Percentiles rank a stretch among this genome's conserved stretches.
Evolutionary conservation across 1,140 invertebrate genomes (phyloP).

Genomic region (Pachypeltis micranthus): DNA sequence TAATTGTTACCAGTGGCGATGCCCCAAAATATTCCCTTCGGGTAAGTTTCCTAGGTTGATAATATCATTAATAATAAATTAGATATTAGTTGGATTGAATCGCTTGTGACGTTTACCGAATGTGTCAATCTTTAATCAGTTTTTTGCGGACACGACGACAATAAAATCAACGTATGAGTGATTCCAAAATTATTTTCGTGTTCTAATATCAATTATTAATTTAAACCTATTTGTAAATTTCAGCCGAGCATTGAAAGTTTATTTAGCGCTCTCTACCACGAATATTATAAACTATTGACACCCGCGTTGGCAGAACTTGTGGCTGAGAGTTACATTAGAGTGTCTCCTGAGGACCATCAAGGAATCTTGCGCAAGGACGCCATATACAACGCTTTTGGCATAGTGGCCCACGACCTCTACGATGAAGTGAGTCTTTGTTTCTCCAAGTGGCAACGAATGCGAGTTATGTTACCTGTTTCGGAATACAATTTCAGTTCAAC

Average conservation of each 20-base stretch:
- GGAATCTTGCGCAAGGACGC: conserved; percentile 81
- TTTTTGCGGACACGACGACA: too few species aligned
- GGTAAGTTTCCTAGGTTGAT: conserved; percentile 42
- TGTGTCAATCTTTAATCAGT: too few species aligned
- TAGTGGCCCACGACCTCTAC: conserved; percentile 82
- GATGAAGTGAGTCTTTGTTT: conserved; percentile 79
- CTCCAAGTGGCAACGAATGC: too few species aligned
- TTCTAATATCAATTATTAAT: too few species aligned
- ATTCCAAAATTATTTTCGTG: too few species aligned
- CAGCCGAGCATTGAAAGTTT: conserved; percentile 78
- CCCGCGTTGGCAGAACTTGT: conserved; percentile 64
- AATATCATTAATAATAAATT: too few species aligned
- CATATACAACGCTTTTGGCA: conserved; percentile 85
- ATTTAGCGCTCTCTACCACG: conserved; percentile 71
- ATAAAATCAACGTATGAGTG: too few species aligned
- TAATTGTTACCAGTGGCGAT: conserved; percentile 75
- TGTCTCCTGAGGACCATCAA: conserved; percentile 54
- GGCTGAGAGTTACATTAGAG: conserved; percentile 44
- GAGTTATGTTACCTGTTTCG: too few species aligned
- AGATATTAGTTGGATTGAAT: too few species aligned
- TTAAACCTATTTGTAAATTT: conserved; percentile 32
- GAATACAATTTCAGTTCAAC: too few species aligned
- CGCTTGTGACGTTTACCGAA: too few species aligned
- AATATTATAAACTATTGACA: conserved; percentile 56
- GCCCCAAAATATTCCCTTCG: conserved; percentile 82